Evolutionary conservation across 2,888 invertebrate genomes (phyloP).

Genomic region (Meta bourneti): DNA sequence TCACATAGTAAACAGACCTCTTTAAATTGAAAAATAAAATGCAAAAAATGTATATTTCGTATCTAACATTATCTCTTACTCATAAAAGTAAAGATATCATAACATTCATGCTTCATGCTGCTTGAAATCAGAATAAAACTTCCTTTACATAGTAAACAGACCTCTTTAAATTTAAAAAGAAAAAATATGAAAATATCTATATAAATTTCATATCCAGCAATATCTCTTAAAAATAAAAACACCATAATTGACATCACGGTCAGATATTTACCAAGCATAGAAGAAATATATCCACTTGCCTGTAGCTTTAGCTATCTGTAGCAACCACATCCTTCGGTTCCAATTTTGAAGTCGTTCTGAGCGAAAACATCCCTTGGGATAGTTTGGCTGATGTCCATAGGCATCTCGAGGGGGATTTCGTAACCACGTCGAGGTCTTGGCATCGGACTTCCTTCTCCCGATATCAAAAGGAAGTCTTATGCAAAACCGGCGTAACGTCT

Average conservation of each 20-base stretch:
- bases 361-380: slow-evolving; percentile 36
- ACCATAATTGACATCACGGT: neutral
- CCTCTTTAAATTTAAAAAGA: neutral
- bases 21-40: too few relatives aligned
- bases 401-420: slow-evolving; percentile 22
- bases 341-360: slow-evolving; percentile 27
- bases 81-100: too few relatives aligned
- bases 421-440: slow-evolving; percentile 19
- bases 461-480: neutral
- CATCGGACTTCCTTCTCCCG: neutral
- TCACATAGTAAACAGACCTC: too few relatives aligned
- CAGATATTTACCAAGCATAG: slow-evolving; percentile 64
- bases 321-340: slow-evolving; percentile 70
- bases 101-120: too few relatives aligned
- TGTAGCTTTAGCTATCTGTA: slow-evolving; percentile 36
- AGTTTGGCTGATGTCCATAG: slow-evolving; percentile 61
- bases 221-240: neutral
- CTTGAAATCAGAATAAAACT: too few relatives aligned
- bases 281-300: slow-evolving; percentile 65
- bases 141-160: too few relatives aligned
- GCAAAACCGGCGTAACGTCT: neutral
- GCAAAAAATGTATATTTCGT: too few relatives aligned
- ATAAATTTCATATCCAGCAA: neutral
- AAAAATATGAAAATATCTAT: neutral
- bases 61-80: too few relatives aligned